Evolutionary conservation across 2,888 invertebrate genomes (phyloP), one percentile per base, ranked within the genome.

Genomic region (Stenodema calcarata): DNA sequence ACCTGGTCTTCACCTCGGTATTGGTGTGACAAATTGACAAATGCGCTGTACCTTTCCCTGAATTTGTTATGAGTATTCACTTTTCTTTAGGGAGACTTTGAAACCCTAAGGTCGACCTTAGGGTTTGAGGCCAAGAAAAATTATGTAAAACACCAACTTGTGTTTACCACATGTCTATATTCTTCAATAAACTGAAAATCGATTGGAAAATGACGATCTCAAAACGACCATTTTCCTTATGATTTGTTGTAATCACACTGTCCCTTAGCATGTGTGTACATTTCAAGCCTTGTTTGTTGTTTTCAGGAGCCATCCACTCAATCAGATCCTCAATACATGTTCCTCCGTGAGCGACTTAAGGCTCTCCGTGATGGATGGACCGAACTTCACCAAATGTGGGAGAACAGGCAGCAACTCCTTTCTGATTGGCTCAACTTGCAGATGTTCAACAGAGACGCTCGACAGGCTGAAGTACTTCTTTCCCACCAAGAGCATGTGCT

Each of bases 301-400:
- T 54, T 62, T n/a, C 80, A 89, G 89, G 96, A 96, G 90, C 95
- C 96, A 47, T 94, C 94, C 47, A 95, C 98, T 89, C 95, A 97
- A 91, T 95, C 98, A 92, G 99, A 99, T 92, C 98, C 99, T 70
- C 99, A 99, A 92, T 99, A 99, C 93, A 99, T 99, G 99, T 99
- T 99, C 96, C 93, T 99, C 90, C 94, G 99, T 88, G 99, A 99
- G 92, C 95, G 99, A 75, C 93, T 99, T 89, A 99, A 98, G 93
- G 99, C 99, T 0, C 92, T 99, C 85, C 97, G 99, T 91, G 98
- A 99, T 92, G 99, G 99, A 87, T 99, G 99, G 99, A 97, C 98
- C 89, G 99, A 99, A 91, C 93, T 99, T 88, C 97, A 99, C 91
- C 98, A 99, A 92, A 99, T 99, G 99, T 99, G 99, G 99, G 99